These are phyloP conservation scores for Threskiornis aethiopicus DNA, from an alignment of 2,797 vertebrate species.

Conservation along the genomic window DNA sequence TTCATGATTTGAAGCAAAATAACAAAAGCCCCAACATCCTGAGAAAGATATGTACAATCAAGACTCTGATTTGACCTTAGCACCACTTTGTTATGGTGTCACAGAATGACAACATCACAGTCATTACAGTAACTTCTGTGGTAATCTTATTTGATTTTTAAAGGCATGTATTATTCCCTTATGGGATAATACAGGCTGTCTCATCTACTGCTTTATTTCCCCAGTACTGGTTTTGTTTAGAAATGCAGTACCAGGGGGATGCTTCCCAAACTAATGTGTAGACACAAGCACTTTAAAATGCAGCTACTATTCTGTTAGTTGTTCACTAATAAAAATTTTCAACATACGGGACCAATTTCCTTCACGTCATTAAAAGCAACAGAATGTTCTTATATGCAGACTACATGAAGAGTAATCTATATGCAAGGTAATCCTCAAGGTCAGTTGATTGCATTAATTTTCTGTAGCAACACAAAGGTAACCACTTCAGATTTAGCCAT, in stretches of 20 bases:
- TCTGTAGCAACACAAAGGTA: not conserved
- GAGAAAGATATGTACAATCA: fast-evolving
- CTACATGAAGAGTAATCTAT: not conserved
- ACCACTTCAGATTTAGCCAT: not conserved
- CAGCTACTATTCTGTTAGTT: not conserved
- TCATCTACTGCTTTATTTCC: not conserved
- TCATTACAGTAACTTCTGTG: not conserved
- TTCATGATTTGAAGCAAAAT: not conserved
- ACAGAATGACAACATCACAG: not conserved
- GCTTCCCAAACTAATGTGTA: not conserved
- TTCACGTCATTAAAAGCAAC: not conserved
- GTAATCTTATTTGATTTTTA: not conserved
- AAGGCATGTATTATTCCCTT: not conserved
- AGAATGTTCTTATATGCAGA: not conserved
- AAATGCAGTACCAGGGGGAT: not conserved
- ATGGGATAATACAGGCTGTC: not conserved
- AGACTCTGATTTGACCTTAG: not conserved
- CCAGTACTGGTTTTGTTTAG: not conserved
- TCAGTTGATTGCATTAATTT: not conserved
- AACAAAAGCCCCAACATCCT: not conserved
- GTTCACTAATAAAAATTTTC: not conserved
- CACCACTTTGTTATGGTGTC: not conserved
- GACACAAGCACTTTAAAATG: not conserved
- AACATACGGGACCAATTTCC: not conserved
- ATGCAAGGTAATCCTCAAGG: not conserved